Evolutionary conservation across 2,113 vertebrate genomes (phyloP).

Genomic region (Paedocypris sp.): DNA sequence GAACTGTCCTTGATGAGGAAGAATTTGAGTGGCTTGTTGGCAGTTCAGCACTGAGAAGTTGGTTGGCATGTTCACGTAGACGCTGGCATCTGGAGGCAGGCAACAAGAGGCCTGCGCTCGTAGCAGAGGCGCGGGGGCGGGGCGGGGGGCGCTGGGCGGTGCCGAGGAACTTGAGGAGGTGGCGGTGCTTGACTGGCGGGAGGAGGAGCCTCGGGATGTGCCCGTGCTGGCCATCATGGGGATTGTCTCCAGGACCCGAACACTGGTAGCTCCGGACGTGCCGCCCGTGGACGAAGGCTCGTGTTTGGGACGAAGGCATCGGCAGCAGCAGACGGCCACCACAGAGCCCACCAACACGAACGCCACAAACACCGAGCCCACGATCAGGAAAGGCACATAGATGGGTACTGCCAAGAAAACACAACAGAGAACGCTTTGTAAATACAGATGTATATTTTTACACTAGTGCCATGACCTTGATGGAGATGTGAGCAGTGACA

Average conservation of each 20-base stretch:
- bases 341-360: constrained; percentile 90
- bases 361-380: constrained; percentile 91
- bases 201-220: constrained; percentile 85
- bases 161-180: constrained; percentile 93
- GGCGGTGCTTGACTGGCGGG: constrained; percentile 91
- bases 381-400: constrained; percentile 94
- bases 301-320: constrained; percentile 91
- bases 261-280: constrained; percentile 44
- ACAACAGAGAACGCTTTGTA: background rate
- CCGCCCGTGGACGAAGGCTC: constrained; percentile 75
- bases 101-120: constrained; percentile 91
- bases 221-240: constrained; percentile 90
- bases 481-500: too few relatives aligned
- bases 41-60: constrained; percentile 96
- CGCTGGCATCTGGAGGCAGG: constrained; percentile 75
- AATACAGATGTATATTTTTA: background rate
- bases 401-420: constrained; percentile 76
- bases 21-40: constrained; percentile 91
- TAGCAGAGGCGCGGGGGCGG: constrained; percentile 63
- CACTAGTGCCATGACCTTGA: too few relatives aligned
- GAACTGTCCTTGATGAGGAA: constrained; percentile 90
- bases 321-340: constrained; percentile 90
- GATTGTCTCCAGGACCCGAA: constrained; percentile 86
- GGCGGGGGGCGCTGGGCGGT: constrained; percentile 61
- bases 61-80: constrained; percentile 94